These are phyloP conservation scores for Siniperca undulata DNA, from an alignment of 2,797 vertebrate species.

Conservation along the genomic window DNA sequence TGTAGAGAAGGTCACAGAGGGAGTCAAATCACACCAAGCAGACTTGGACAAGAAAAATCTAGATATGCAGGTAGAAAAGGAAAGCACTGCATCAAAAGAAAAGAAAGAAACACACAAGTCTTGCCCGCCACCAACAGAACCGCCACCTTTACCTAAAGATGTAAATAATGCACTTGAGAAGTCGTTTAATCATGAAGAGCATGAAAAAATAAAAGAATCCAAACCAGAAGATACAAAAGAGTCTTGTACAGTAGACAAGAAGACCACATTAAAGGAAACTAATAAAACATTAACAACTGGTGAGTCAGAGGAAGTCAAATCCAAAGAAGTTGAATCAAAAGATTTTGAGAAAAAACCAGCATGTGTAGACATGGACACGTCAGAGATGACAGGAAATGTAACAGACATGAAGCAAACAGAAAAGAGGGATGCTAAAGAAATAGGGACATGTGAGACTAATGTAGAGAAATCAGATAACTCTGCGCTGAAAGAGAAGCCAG, in stretches of 20 bases:
- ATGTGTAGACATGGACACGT: no score
- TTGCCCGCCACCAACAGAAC: neutral
- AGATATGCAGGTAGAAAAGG: constrained; percentile 28
- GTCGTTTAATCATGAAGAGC: constrained; percentile 38
- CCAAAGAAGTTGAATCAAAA: constrained; percentile 44
- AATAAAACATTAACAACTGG: constrained; percentile 36
- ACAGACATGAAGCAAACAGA: neutral
- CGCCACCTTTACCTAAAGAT: constrained; percentile 28
- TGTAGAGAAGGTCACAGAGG: constrained; percentile 46
- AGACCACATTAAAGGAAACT: constrained; percentile 9
- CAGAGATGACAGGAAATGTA: neutral
- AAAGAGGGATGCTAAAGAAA: constrained; percentile 10
- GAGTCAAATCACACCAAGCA: constrained; percentile 12
- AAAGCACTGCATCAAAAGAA: constrained; percentile 31
- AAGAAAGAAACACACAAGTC: constrained; percentile 15
- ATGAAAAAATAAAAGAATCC: constrained; percentile 8
- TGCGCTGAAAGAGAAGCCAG: constrained; percentile 14
- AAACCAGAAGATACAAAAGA: constrained; percentile 7
- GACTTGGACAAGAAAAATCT: constrained; percentile 13
- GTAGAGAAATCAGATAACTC: constrained; percentile 32
- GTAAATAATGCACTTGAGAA: constrained; percentile 25
- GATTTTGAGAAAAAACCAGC: neutral
- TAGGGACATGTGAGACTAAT: neutral
- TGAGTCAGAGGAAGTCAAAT: constrained; percentile 34
- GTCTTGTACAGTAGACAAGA: neutral